Conservation (phyloP, 2,797 vertebrate genomes). For the Centroberyx gerrardi region DNA sequence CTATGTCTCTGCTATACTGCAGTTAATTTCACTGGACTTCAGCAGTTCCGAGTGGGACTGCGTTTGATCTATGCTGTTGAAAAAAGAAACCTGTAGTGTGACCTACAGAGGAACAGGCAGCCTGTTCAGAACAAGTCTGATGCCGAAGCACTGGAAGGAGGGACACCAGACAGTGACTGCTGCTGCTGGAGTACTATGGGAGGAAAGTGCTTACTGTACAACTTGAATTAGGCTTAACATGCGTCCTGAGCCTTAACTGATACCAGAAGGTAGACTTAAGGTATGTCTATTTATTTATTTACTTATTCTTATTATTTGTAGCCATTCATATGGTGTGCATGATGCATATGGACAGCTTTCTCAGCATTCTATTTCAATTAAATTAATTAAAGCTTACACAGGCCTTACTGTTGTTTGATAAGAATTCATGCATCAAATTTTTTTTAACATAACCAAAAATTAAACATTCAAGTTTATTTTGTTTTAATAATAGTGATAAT, state of each 20-base stretch:
- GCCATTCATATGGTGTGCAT: not conserved
- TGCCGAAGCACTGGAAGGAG: too few species aligned
- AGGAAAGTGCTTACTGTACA: slow-evolving; percentile 11
- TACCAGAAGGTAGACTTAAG: slow-evolving; percentile 48
- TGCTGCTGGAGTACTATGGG: slow-evolving; percentile 19
- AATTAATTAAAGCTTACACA: not conserved
- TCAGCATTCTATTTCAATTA: not conserved
- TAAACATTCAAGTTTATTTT: too few species aligned
- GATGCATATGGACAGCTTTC: not conserved
- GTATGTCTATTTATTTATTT: slow-evolving; percentile 3
- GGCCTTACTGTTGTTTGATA: too few species aligned
- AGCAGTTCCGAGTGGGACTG: slow-evolving; percentile 7
- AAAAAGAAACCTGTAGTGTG: slow-evolving; percentile 16
- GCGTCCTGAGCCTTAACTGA: slow-evolving; percentile 3
- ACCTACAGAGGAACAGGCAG: slow-evolving; percentile 8
- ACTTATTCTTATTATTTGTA: not conserved
- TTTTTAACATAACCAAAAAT: too few species aligned
- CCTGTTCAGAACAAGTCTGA: not conserved
- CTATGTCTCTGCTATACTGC: slow-evolving; percentile 11
- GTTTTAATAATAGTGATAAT: too few species aligned
- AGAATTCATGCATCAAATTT: too few species aligned
- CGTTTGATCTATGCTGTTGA: slow-evolving; percentile 1
- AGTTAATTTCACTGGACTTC: slow-evolving; percentile 24
- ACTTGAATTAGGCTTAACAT: not conserved
- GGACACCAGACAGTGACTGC: not conserved